Percentiles rank a stretch among this genome's conserved stretches.
These are phyloP conservation scores for Chelmon rostratus DNA, from an alignment of 2,797 vertebrate species.

Conservation along the genomic window DNA sequence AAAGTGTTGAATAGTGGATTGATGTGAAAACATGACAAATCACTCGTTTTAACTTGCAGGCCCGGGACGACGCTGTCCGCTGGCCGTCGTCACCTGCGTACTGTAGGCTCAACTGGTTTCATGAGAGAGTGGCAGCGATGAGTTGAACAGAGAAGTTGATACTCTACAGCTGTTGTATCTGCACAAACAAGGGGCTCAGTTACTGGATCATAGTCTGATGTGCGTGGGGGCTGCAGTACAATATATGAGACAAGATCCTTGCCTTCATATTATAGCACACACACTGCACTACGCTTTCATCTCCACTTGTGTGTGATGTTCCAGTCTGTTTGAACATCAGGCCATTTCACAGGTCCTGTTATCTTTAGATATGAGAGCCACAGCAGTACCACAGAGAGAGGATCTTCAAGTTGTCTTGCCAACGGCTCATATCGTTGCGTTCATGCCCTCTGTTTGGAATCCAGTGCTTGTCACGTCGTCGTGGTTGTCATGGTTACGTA, in stretches of 20 bases:
- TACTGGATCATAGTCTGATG: slow-evolving; percentile 18
- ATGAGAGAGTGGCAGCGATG: slow-evolving; percentile 21
- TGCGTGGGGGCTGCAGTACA: slow-evolving; percentile 20
- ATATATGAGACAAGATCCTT: slow-evolving; percentile 15
- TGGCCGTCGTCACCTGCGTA: neutral
- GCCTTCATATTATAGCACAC: slow-evolving; percentile 6
- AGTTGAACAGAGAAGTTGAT: slow-evolving; percentile 26
- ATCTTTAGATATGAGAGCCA: slow-evolving; percentile 48
- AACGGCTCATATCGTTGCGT: slow-evolving; percentile 30
- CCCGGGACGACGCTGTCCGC: neutral
- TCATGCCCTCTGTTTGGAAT: slow-evolving; percentile 31
- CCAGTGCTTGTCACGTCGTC: slow-evolving; percentile 57
- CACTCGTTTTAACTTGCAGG: slow-evolving; percentile 5
- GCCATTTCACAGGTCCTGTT: slow-evolving; percentile 31
- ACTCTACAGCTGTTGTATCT: slow-evolving; percentile 40
- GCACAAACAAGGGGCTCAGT: slow-evolving; percentile 62
- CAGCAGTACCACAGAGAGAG: slow-evolving; percentile 26
- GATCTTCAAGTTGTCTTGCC: slow-evolving; percentile 50
- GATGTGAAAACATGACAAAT: slow-evolving; percentile 7
- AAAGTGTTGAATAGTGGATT: slow-evolving; percentile 19
- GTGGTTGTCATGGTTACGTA: slow-evolving; percentile 75
- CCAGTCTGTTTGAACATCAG: slow-evolving; percentile 42
- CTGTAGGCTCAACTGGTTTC: slow-evolving; percentile 12
- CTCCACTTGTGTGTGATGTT: slow-evolving; percentile 43
- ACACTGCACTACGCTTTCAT: slow-evolving; percentile 11